Conservation (phyloP, 2,113 vertebrate species). For the Cyanoramphus novaezelandiae region DNA sequence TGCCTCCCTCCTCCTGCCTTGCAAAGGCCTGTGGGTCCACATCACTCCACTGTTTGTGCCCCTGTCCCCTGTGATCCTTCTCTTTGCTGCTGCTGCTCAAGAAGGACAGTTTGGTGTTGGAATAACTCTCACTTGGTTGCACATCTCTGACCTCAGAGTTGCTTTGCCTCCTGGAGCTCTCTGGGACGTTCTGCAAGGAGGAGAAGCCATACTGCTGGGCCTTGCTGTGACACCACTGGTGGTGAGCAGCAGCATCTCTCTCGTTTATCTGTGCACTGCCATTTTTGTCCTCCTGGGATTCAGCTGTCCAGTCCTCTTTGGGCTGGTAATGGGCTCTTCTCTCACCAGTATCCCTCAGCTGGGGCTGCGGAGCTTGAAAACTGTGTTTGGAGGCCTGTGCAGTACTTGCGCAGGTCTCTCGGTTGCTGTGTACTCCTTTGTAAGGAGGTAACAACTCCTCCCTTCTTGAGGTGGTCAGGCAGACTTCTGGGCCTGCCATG, state of each 20-base stretch:
- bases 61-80: constrained; percentile 30
- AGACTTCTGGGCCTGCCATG: constrained; percentile 40
- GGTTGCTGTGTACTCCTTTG: background rate
- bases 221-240: constrained; percentile 46
- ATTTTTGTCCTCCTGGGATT: constrained; percentile 55
- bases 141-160: constrained; percentile 26
- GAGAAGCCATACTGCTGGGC: constrained; percentile 56
- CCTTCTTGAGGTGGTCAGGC: background rate
- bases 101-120: constrained; percentile 12
- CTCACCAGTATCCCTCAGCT: constrained; percentile 38
- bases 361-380: constrained; percentile 49
- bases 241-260: constrained; percentile 35
- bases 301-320: constrained; percentile 43
- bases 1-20: constrained; percentile 39
- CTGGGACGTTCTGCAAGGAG: constrained; percentile 71
- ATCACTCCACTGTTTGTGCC: constrained; percentile 21
- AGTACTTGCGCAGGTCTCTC: background rate
- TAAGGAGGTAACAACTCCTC: constrained; percentile 18
- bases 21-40: constrained; percentile 28
- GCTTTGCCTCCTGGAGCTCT: constrained; percentile 58
- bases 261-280: background rate
- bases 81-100: constrained; percentile 3
- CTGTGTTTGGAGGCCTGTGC: constrained; percentile 36
- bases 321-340: constrained; percentile 25
- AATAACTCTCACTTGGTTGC: background rate